phyloP scores from a whole-genome alignment of 1,140 invertebrate species.

The Solenopsis fugax region DNA sequence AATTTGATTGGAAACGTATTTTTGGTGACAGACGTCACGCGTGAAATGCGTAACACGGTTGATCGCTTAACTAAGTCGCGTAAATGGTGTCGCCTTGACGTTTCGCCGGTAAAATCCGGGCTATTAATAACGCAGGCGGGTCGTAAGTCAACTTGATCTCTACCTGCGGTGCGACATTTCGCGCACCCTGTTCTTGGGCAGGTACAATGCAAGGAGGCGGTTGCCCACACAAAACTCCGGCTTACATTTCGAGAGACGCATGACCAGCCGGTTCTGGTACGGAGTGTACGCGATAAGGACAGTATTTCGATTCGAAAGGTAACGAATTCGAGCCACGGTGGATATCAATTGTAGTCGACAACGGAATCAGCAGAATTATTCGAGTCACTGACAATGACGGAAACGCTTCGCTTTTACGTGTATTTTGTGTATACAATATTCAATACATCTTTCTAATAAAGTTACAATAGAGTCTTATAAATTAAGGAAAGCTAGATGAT shows the following conservation, averaged over 20 bases:
- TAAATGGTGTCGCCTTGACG: constrained; percentile 31
- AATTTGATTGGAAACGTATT: neutral
- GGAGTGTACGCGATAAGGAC: constrained; percentile 78
- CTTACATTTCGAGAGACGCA: constrained; percentile 63
- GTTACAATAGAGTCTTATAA: neutral
- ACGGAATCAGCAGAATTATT: constrained; percentile 78
- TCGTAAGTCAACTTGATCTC: constrained; percentile 74
- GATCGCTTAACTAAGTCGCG: constrained; percentile 33
- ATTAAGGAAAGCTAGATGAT: neutral
- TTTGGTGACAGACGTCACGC: neutral
- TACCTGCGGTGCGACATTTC: constrained; percentile 75
- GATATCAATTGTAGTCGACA: constrained; percentile 74
- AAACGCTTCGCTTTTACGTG: neutral
- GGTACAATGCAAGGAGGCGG: constrained; percentile 77
- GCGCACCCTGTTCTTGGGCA: constrained; percentile 74
- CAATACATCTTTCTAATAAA: neutral
- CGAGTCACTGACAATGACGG: neutral
- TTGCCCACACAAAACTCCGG: constrained; percentile 80
- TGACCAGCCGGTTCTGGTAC: constrained; percentile 54
- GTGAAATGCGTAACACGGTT: constrained; percentile 9
- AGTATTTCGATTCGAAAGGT: constrained; percentile 79
- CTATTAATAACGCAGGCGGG: constrained; percentile 72
- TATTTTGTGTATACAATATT: neutral
- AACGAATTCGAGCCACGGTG: constrained; percentile 78
- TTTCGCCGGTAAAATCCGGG: constrained; percentile 45